Evolutionary conservation across 2,888 invertebrate species (phyloP).

Genomic region (Cryptops parisi): DNA sequence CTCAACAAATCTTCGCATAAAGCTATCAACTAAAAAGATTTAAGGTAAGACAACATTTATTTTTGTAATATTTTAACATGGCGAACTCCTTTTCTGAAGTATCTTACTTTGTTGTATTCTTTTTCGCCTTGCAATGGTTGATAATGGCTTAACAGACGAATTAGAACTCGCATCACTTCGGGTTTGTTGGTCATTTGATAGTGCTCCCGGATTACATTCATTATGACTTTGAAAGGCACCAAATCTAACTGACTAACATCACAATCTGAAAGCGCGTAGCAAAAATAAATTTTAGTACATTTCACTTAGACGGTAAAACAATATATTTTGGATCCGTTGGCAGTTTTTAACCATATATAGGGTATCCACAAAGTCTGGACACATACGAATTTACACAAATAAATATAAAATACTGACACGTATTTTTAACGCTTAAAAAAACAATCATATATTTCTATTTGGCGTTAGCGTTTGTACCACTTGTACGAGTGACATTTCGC

Average conservation of each 20-base stretch:
- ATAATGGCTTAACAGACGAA: slow-evolving; percentile 8
- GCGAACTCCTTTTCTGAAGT: not conserved
- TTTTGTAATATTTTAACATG: not conserved
- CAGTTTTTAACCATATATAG: too few species aligned
- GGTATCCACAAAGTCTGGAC: too few species aligned
- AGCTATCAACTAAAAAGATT: not conserved
- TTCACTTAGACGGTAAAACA: not conserved
- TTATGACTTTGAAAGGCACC: slow-evolving; percentile 7
- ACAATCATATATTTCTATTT: too few species aligned
- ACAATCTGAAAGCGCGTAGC: slow-evolving; percentile 4
- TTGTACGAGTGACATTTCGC: too few species aligned
- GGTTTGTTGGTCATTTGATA: slow-evolving; percentile 8
- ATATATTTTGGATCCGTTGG: too few species aligned
- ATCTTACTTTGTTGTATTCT: slow-evolving; percentile 9
- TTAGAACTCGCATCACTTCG: slow-evolving; percentile 4
- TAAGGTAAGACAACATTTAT: not conserved
- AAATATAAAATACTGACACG: too few species aligned
- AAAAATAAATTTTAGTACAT: too few species aligned
- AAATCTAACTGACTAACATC: slow-evolving; percentile 6
- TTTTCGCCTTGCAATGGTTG: slow-evolving; percentile 13
- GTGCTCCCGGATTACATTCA: slow-evolving; percentile 9
- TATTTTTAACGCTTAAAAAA: too few species aligned
- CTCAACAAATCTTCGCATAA: slow-evolving; percentile 9
- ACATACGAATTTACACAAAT: too few species aligned
- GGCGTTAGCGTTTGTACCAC: too few species aligned